A percentile compares a stretch with the other conserved stretches of the same genome.
Evolutionary conservation across 2,797 vertebrate genomes (phyloP).

Genomic region (Sternotherus odoratus): DNA sequence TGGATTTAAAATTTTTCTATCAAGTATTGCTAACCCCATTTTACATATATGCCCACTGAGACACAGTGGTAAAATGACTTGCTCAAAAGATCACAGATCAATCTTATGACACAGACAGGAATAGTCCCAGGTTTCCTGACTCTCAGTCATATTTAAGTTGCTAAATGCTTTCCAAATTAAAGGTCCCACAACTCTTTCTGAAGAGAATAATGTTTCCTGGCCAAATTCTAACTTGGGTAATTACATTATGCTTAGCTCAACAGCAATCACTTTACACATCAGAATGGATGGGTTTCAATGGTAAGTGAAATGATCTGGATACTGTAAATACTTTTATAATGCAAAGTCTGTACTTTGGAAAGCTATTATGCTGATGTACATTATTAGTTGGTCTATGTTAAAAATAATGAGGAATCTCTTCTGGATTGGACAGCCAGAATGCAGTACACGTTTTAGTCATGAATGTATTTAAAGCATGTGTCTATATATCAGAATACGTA

Average conservation of each 20-base stretch:
- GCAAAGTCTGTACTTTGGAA: no score
- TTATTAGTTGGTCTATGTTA: background rate
- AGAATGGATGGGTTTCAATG: background rate
- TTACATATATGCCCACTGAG: background rate
- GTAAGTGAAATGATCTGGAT: background rate
- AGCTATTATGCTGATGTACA: background rate
- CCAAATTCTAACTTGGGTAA: background rate
- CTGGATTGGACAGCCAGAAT: background rate
- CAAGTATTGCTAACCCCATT: background rate
- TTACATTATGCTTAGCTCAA: background rate
- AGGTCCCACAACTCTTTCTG: background rate
- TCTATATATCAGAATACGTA: background rate
- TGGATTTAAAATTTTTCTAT: background rate
- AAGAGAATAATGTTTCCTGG: background rate
- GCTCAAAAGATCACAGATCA: background rate
- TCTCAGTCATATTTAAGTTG: background rate
- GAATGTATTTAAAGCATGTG: background rate
- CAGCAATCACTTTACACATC: background rate
- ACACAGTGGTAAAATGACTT: background rate
- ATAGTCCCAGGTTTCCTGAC: background rate
- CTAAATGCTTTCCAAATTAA: background rate
- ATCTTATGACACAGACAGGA: background rate
- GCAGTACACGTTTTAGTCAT: background rate
- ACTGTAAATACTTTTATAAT: background rate
- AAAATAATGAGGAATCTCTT: background rate